Conservation (phyloP, 2,113 vertebrate species). For the Thinocorus orbignyianus region DNA sequence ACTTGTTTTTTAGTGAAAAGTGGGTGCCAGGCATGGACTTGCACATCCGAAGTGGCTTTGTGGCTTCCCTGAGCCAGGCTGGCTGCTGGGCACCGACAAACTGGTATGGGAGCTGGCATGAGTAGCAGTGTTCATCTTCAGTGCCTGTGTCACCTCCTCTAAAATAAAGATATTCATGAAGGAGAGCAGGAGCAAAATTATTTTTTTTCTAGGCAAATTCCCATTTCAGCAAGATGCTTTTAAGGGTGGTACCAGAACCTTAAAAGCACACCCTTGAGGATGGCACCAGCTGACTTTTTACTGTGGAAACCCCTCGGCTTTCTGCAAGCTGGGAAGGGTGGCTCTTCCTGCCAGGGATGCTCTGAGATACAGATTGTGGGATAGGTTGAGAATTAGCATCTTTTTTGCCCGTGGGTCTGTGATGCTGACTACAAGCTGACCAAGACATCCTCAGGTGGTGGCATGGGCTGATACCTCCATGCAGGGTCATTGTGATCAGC, state of each 20-base stretch:
- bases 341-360: neutral
- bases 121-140: neutral
- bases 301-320: neutral
- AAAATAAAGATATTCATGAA: neutral
- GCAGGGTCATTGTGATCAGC: fast-evolving
- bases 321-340: neutral
- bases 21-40: neutral
- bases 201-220: neutral
- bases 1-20: neutral
- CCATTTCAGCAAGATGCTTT: neutral
- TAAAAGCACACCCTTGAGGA: neutral
- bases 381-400: neutral
- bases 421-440: neutral
- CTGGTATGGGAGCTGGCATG: neutral
- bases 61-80: neutral
- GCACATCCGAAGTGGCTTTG: fast-evolving
- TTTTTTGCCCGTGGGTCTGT: neutral
- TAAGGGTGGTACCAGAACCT: neutral
- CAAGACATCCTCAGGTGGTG: neutral
- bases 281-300: neutral
- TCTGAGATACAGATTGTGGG: neutral
- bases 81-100: neutral
- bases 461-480: neutral
- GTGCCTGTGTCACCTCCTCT: neutral
- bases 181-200: neutral